A percentile compares a stretch with the other conserved stretches of the same genome.
Evolutionary conservation across 2,888 invertebrate genomes (phyloP).

Genomic region (Brachylomia viminalis): DNA sequence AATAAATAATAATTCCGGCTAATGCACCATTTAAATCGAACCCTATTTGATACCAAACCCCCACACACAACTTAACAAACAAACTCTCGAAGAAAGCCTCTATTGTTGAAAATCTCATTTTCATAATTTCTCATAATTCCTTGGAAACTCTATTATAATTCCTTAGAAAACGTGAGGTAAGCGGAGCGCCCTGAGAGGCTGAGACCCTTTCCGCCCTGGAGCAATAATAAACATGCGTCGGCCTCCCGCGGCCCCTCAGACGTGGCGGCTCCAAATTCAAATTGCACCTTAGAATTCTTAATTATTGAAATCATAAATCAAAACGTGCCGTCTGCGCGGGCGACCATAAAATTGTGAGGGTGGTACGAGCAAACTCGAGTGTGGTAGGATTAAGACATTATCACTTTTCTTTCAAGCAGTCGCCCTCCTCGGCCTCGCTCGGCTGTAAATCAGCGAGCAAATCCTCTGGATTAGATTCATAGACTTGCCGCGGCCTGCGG

Average conservation of each 20-base stretch:
- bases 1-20: slow-evolving; percentile 16
- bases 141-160: slow-evolving; percentile 82
- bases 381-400: slow-evolving; percentile 92
- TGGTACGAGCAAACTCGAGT: slow-evolving; percentile 83
- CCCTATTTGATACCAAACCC: slow-evolving; percentile 20
- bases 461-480: slow-evolving; percentile 91
- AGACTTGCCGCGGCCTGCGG: slow-evolving; percentile 89
- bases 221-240: slow-evolving; percentile 90
- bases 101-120: slow-evolving; percentile 68
- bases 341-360: slow-evolving; percentile 88
- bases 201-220: slow-evolving; percentile 86
- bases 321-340: slow-evolving; percentile 89
- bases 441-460: slow-evolving; percentile 90
- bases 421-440: slow-evolving; percentile 85
- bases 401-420: slow-evolving; percentile 91
- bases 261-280: slow-evolving; percentile 88
- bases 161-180: slow-evolving; percentile 85
- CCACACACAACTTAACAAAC: slow-evolving; percentile 49
- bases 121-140: slow-evolving; percentile 80
- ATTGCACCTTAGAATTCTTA: slow-evolving; percentile 91
- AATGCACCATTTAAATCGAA: slow-evolving; percentile 21
- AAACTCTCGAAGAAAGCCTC: slow-evolving; percentile 52
- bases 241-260: slow-evolving; percentile 84
- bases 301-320: slow-evolving; percentile 91
- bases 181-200: slow-evolving; percentile 62